A percentile compares a stretch with the other conserved stretches of the same genome.
Evolutionary conservation across 2,797 vertebrate species (phyloP).

Genomic region (Squalus acanthias): DNA sequence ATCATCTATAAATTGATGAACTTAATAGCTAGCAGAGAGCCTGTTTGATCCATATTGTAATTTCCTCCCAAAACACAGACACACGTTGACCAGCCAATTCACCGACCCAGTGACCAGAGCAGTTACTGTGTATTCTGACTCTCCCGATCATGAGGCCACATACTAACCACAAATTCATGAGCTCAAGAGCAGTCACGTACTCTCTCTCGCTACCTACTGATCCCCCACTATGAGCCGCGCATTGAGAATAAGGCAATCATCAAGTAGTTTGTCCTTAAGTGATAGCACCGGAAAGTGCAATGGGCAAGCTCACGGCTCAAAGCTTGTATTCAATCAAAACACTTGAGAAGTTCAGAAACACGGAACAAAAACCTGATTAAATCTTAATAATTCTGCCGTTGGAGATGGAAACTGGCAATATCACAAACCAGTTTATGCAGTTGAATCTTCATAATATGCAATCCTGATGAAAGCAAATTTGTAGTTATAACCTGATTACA

Average conservation of each 20-base stretch:
- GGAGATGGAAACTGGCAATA: neutral
- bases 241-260: neutral
- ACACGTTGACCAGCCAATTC: neutral
- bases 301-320: neutral
- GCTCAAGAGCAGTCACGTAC: neutral
- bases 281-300: neutral
- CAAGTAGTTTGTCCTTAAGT: neutral
- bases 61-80: neutral
- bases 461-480: neutral
- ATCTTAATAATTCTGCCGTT: neutral
- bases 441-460: neutral
- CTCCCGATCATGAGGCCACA: neutral
- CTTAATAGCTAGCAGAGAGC: neutral
- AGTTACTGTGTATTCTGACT: neutral
- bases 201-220: neutral
- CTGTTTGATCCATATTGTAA: neutral
- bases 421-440: neutral
- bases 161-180: neutral
- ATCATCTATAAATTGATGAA: slow-evolving; percentile 16
- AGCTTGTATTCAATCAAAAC: neutral
- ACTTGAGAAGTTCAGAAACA: neutral
- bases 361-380: neutral
- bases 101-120: neutral
- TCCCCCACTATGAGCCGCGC: neutral
- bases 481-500: neutral